Base-by-base conservation (phyloP, 2,113 vertebrate species). In the Oreocharis arfaki region DNA sequence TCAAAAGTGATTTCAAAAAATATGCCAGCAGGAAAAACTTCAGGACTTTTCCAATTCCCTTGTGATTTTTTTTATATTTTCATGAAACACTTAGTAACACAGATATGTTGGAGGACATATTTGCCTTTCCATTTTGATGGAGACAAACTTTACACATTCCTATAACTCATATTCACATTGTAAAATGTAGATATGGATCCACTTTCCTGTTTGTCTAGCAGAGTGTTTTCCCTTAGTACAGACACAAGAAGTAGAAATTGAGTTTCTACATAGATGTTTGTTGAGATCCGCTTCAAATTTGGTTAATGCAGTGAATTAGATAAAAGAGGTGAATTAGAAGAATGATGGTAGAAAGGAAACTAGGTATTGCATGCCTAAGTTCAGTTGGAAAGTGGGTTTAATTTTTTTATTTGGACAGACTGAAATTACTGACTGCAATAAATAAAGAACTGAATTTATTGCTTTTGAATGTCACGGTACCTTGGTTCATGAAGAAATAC, bases 1-100 rank as follows among this genome's bases (percentile, higher is more conserved):
- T 93, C 33, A 87, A 70, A 90, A 96, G 80, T 90, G 50, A 90
- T 93, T 90, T 90, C 93, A 1, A 90, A 96, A 94, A 96, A 83
- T 28, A 64, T 27, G 33, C 63, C 76, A 94, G 22, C 65, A 94
- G 80, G 65, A 93, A 94, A 89, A 87, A 61, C 84, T 89, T 89
- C 33, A 52, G 74, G 47, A 84, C 33, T 92, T 84, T 87, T 87
- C 53, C 64, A 76, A 56, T 44, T 93, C 47, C 57, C 39, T 71
- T 57, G 24, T 87, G 46, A 44, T 83, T 82, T 78, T 91, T 94
- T 84, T 84, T 50, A 30, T 65, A 32, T 92, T 97, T 90, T 90
- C 63, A 74, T 9, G 1, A 80, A 59, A 47, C 41, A 33, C 13
- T 60, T 0, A 0, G 7, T 84, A 67, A 67, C 33, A 60, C 3